These are phyloP conservation scores for Zaprionus taronus DNA, from an alignment of 1,140 invertebrate genomes.

Conservation along the genomic window DNA sequence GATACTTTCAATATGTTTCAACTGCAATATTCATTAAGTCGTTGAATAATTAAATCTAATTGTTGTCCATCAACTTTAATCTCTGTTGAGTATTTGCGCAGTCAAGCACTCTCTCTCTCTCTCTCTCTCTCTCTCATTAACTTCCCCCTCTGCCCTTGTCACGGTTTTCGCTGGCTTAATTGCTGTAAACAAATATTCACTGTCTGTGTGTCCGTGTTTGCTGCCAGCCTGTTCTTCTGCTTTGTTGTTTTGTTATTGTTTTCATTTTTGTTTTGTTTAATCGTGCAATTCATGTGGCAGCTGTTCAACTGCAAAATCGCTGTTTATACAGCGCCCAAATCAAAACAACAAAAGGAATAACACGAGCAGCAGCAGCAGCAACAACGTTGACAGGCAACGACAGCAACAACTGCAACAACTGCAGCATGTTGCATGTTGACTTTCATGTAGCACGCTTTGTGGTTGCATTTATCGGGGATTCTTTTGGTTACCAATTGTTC, in stretches of 20 bases:
- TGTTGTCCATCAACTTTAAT: constrained; percentile 2
- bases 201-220: constrained; percentile 11
- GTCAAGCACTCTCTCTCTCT: neutral
- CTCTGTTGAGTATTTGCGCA: neutral
- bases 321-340: constrained; percentile 7
- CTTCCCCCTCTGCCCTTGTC: neutral
- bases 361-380: neutral
- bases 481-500: constrained; percentile 21
- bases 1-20: neutral
- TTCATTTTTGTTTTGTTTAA: constrained; percentile 21
- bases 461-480: constrained; percentile 22
- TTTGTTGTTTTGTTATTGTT: constrained; percentile 8
- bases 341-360: constrained; percentile 13
- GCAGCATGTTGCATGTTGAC: constrained; percentile 34
- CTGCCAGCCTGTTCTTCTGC: constrained; percentile 15
- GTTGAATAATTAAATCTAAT: constrained; percentile 5
- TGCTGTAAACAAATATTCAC: constrained; percentile 43
- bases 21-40: neutral
- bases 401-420: neutral
- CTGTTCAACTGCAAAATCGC: constrained; percentile 28
- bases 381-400: neutral
- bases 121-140: neutral
- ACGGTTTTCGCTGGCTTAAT: constrained; percentile 23
- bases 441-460: constrained; percentile 23
- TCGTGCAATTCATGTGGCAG: constrained; percentile 34